Base-by-base conservation (phyloP, 2,888 invertebrate species). In the Agrypnus murinus region DNA sequence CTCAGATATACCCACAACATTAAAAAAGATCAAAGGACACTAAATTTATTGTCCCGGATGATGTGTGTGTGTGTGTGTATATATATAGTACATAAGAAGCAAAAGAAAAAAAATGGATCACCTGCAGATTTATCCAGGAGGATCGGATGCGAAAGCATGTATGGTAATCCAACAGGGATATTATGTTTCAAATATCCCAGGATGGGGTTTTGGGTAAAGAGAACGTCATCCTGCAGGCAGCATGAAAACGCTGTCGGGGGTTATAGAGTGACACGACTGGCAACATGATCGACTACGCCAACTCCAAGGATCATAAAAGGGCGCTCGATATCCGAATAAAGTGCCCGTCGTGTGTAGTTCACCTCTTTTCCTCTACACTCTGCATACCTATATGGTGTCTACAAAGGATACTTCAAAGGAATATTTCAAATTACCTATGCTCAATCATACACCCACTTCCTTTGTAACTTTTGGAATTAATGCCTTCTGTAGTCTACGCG, bases 241-340 rank as follows among this genome's bases (percentile, higher is more conserved):
- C 59, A 58, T 32, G 57, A 25, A 66, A 66, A 46, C 50, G 59
- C 50, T 58, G 59, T 36, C 59, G 58, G 19, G 32, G 45, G 63
- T 67, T 64, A 67, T 67, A 58, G 45, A 68, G 67, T 67, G 67
- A 71, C 71, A 71, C 59, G 64, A 50, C 64, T 57, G 58, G 67
- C 53, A 67, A 71, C 71, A 67, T 63, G 71, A 71, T 71, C 71
- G 71, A 64, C 64, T 71, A 67, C 50, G 46, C 64, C 32, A 65
- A 65, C 70, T 70, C 65, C 48, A 43, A 68, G 67, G 67, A 71
- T 71, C 64, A 69, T 69, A 69, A 69, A 69, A 60, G 69, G 46
- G 38, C 58, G 64, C 46, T 65, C 71, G 71, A 67, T 71, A 71
- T 71, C 48, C 34, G 67, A 67, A 65, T 65, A 71, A 68, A 71